Evolutionary conservation across 1,140 invertebrate species (phyloP), one percentile per base, ranked within the genome.

Genomic region (Trichoplusia ni): DNA sequence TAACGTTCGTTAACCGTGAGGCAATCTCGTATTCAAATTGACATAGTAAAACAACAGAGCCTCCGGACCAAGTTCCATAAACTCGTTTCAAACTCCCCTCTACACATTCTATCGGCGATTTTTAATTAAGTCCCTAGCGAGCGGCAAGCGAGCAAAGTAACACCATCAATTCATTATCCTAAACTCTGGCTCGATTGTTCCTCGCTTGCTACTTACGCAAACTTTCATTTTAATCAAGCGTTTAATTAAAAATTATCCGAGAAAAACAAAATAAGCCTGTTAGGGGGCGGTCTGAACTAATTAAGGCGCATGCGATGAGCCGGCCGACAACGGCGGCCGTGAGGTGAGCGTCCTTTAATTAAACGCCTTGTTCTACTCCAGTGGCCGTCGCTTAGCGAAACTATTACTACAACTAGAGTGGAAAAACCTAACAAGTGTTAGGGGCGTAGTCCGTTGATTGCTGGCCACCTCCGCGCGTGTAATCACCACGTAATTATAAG

Each of bases 241-340:
- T 90, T 90, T 90, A 90, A 90, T 90, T 90, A 90, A 90, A 90
- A 90, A 90, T 90, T 90, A 89, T 89, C 86, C 84, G 85, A 87
- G 88, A 90, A 90, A 89, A 89, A 90, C 88, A 90, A 90, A 90
- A 89, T 90, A 88, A 88, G 85, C 79, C 84, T 75, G 86, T 88
- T 86, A 89, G 83, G 84, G 85, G 86, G 84, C 83, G 84, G 81
- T 82, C 80, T 84, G 85, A 82, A 88, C 81, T 90, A 89, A 89
- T 89, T 89, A 90, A 85, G 87, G 85, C 81, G 84, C 82, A 83
- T 87, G 83, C 84, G 85, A 87, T 87, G 85, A 86, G 85, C 74
- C 82, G 69, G 69, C 78, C 81, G 79, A 79, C 79, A 77, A 78
- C 79, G 61, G 46, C 71, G 79, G 75, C 75, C 74, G 71, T 72